Base-by-base conservation (phyloP, 2,113 vertebrate species). In the Podarcis muralis region DNA sequence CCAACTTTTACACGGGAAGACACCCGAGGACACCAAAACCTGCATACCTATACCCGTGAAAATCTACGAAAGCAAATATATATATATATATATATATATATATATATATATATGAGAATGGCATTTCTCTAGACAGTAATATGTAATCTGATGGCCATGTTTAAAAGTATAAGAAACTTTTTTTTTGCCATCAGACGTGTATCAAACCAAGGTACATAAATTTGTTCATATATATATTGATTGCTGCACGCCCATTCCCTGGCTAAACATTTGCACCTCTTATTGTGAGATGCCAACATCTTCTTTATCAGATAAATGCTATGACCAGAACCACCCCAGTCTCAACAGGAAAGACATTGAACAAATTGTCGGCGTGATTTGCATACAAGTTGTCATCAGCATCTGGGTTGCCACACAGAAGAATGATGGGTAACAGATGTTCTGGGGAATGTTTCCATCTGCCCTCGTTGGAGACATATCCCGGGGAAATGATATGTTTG, bases 371-470 rank as follows among this genome's bases (percentile, higher is more conserved):
- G 96, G 93, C 93, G 91, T 76, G 89, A 96, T 96, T 97, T 96
- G 95, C 95, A 96, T 92, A 93, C 90, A 95, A 94, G 90, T 96
- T 97, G 95, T 96, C 97, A 96, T 94, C 93, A 96, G 94, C 94
- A 96, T 96, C 96, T 97, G 95, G 95, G 92, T 88, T 95, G 90
- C 96, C 95, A 92, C 93, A 92, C 92, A 94, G 94, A 97, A 96
- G 94, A 97, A 93, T 96, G 96, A 97, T 97, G 95, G 94, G 92
- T 91, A 96, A 95, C 97, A 97, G 97, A 96, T 97, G 97, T 96
- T 97, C 92, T 92, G 88, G 95, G 95, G 95, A 96, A 94, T 95
- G 91, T 85, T 96, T 89, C 96, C 96, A 97, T 97, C 96, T 97
- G 96, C 92, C 93, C 88, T 96, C 88, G 90, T 75, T 92, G 90